Conservation (phyloP, 2,888 invertebrate genomes). For the Eristalis tenax region DNA sequence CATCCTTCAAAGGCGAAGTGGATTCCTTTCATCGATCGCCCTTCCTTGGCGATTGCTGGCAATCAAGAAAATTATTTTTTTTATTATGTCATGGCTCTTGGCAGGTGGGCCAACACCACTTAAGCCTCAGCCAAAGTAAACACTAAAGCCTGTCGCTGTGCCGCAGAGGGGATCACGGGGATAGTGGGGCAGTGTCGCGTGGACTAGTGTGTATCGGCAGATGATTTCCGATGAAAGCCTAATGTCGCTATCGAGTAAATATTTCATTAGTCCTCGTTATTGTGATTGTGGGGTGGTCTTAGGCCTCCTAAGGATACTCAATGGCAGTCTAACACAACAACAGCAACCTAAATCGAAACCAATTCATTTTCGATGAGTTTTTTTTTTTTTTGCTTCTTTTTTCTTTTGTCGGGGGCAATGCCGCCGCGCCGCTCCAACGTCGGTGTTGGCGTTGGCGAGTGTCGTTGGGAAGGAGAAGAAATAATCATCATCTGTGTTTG, state of each 20-base stretch:
- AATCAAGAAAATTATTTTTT: slow-evolving; percentile 18
- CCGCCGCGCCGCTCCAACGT: neutral
- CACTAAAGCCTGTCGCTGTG: slow-evolving; percentile 7
- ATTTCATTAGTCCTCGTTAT: slow-evolving; percentile 61
- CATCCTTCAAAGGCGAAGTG: neutral
- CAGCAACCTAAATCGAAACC: slow-evolving; percentile 48
- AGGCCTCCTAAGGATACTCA: slow-evolving; percentile 34
- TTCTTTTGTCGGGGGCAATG: neutral
- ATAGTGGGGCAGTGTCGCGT: slow-evolving; percentile 10
- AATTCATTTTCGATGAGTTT: slow-evolving; percentile 67
- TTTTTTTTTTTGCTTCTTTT: neutral
- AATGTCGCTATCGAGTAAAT: slow-evolving; percentile 63
- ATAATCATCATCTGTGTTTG: slow-evolving; percentile 62
- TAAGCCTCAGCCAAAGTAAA: neutral
- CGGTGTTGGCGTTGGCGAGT: neutral
- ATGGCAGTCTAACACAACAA: slow-evolving; percentile 33
- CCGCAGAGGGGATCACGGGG: neutral
- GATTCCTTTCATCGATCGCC: neutral
- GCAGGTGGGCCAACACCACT: slow-evolving; percentile 1
- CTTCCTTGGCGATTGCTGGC: neutral
- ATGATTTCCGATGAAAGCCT: slow-evolving; percentile 59
- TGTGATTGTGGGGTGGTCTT: slow-evolving; percentile 52
- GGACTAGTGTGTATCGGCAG: slow-evolving; percentile 37
- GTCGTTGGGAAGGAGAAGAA: slow-evolving; percentile 18
- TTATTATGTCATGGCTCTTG: slow-evolving; percentile 33